phyloP scores from a whole-genome alignment of 2,797 vertebrate genomes.

The Platyrinchus mystaceus region DNA sequence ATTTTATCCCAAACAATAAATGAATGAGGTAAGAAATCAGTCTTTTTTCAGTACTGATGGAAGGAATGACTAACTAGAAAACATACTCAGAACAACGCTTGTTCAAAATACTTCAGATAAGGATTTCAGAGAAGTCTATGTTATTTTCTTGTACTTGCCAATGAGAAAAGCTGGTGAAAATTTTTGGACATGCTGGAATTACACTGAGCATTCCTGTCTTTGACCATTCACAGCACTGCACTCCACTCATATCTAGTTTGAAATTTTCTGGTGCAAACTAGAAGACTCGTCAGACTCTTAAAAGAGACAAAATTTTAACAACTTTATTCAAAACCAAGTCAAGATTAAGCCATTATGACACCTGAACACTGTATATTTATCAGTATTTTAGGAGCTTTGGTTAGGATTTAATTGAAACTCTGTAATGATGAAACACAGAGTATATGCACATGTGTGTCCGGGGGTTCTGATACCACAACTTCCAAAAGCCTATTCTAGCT shows the following conservation, averaged over 20 bases:
- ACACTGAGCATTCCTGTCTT: neutral
- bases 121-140: neutral
- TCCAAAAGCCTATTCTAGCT: neutral
- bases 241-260: neutral
- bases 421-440: neutral
- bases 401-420: neutral
- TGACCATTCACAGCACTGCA: neutral
- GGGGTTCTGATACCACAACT: neutral
- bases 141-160: neutral
- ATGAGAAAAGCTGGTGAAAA: neutral
- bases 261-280: neutral
- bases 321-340: neutral
- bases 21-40: neutral
- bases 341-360: neutral
- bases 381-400: neutral
- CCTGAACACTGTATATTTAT: neutral
- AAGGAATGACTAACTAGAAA: neutral
- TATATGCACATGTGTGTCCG: accelerated
- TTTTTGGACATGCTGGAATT: neutral
- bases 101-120: neutral
- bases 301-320: neutral
- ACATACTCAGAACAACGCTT: neutral
- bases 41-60: neutral
- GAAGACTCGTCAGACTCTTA: neutral
- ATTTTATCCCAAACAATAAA: neutral